Evolutionary conservation across 2,113 vertebrate genomes (phyloP).

Genomic region (Sardina pilchardus): DNA sequence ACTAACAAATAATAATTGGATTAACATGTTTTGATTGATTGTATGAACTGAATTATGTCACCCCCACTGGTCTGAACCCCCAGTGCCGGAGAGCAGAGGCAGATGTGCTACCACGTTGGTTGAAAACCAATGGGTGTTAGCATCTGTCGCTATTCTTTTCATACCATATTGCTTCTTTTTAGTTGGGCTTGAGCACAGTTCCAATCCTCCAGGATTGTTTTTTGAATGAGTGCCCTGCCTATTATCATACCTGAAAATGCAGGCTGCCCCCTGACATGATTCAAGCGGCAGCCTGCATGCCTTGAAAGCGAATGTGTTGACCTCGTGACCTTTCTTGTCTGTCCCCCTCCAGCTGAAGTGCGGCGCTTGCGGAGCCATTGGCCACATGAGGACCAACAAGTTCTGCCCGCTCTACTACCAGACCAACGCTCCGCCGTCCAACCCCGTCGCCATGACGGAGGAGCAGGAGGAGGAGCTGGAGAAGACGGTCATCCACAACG

Average conservation of each 20-base stretch:
- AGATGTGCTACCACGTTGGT: too few species aligned
- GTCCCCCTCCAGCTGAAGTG: conserved; percentile 83
- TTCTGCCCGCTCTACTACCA: conserved; percentile 98
- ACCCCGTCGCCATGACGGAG: conserved; percentile 98
- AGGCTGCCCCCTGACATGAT: too few species aligned
- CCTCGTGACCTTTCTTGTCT: neutral
- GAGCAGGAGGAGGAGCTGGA: conserved; percentile 98
- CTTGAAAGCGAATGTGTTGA: neutral
- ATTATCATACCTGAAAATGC: too few species aligned
- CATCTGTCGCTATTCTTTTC: too few species aligned
- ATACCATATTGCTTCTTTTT: neutral
- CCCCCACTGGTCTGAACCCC: too few species aligned
- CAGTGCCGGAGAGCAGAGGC: too few species aligned
- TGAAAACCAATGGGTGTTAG: too few species aligned
- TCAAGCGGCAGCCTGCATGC: neutral
- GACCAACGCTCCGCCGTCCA: conserved; percentile 95
- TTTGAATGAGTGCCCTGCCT: neutral
- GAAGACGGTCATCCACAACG: conserved; percentile 96
- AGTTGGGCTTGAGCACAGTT: neutral
- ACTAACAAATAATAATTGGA: neutral
- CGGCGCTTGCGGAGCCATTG: conserved; percentile 95
- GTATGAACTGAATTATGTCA: too few species aligned
- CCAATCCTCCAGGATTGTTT: neutral
- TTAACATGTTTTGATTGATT: neutral
- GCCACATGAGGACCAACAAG: conserved; percentile 99